Evolutionary conservation across 2,797 vertebrate species (phyloP).

Genomic region (Lerista edwardsae): DNA sequence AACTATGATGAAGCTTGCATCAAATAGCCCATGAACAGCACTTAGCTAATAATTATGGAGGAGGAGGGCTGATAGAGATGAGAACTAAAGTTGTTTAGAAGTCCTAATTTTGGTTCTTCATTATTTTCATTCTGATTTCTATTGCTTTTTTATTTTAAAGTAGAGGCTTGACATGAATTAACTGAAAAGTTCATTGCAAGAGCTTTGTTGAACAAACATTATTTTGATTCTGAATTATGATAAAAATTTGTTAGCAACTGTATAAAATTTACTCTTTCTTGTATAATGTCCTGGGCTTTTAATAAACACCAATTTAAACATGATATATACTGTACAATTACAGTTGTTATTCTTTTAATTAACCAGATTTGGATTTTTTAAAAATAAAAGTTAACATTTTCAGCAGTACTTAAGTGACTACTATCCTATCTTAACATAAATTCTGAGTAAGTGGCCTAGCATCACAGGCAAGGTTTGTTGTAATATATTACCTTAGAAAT

Average conservation of each 20-base stretch:
- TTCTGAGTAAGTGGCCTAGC: no score
- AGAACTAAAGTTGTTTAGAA: constrained; percentile 17
- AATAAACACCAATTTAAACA: constrained; percentile 60
- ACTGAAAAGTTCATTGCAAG: constrained; percentile 27
- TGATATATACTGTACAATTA: not conserved
- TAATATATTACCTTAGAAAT: no score
- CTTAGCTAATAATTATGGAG: not conserved
- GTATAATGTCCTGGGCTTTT: constrained; percentile 12
- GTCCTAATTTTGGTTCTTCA: constrained; percentile 39
- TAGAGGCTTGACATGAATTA: constrained; percentile 25
- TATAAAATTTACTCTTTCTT: constrained; percentile 49
- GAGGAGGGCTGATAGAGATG: not conserved
- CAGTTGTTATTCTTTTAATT: not conserved
- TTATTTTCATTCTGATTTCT: constrained; percentile 22
- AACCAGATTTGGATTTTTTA: not conserved
- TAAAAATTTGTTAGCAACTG: constrained; percentile 11
- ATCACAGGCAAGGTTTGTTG: no score
- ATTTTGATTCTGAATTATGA: not conserved
- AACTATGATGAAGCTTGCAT: not conserved
- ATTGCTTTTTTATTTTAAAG: constrained; percentile 34
- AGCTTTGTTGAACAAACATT: not conserved
- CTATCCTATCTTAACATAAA: no score
- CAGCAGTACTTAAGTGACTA: not conserved
- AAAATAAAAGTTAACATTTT: not conserved
- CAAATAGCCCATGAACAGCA: not conserved